Evolutionary conservation across 1,140 invertebrate genomes (phyloP).

Genomic region (Apocrypta bakeri): DNA sequence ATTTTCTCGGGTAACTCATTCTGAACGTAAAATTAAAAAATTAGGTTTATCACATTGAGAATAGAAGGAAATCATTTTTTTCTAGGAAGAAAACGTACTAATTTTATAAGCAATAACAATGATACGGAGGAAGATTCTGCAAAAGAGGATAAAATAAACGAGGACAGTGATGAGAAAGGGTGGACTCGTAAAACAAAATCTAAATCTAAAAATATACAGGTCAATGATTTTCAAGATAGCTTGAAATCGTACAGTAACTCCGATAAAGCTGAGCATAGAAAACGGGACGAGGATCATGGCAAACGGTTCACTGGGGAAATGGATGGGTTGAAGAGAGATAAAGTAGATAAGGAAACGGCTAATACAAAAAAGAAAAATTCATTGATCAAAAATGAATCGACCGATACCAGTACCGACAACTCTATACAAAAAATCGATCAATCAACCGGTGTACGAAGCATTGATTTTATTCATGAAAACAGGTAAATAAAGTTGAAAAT

Average conservation of each 20-base stretch:
- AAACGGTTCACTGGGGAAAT: not conserved
- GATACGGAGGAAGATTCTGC: not conserved
- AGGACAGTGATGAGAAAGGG: slow-evolving; percentile 37
- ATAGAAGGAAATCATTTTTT: not conserved
- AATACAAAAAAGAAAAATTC: slow-evolving; percentile 29
- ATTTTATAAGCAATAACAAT: not conserved
- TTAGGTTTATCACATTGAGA: too few relatives aligned
- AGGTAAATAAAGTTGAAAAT: too few relatives aligned
- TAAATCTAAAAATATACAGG: not conserved
- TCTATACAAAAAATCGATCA: not conserved
- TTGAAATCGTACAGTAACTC: not conserved
- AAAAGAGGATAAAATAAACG: slow-evolving; percentile 32
- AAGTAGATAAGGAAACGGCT: slow-evolving; percentile 31
- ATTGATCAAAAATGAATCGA: not conserved
- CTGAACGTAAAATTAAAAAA: not conserved
- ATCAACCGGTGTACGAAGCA: not conserved
- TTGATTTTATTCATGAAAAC: not conserved
- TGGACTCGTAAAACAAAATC: not conserved
- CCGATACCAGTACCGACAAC: not conserved
- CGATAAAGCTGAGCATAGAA: not conserved
- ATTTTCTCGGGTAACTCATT: slow-evolving; percentile 16
- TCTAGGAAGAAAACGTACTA: not conserved
- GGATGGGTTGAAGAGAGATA: slow-evolving; percentile 1
- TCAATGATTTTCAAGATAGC: not conserved
- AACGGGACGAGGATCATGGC: not conserved